Evolutionary conservation across 37 sponge, comb jelly and placozoan species (phyloP), one percentile per base, ranked within the genome.

Genomic region (Cliona cf. orientalis): DNA sequence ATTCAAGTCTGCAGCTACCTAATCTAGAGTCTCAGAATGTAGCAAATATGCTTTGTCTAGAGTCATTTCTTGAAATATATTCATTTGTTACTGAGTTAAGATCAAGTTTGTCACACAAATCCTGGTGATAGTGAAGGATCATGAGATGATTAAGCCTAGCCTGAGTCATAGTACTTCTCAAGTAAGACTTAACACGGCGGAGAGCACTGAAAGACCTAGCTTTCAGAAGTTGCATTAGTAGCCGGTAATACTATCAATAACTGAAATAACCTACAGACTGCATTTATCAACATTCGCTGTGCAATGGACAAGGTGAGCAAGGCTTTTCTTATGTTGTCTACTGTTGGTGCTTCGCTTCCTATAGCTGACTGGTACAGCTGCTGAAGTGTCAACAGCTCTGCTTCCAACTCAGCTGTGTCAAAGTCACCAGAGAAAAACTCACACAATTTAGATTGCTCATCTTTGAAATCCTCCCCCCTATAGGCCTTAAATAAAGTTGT

Each of bases 161-260:
- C 73, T 94, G 90, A 5, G 84, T 58, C 94, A 93, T 93, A 28
- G 80, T 93, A 77, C 82, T 82, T 56, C 87, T 86, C 41, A 93
- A 64, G 63, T 89, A 86, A 17, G 80, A 64, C 64, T 90, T 94
- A 40, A 90, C 80, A 2, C 83, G 38, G 19, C 80, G n/a, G 25
- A 95, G 78, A 46, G 95, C 91, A 91, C 86, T 85, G 63, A 90
- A 90, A 32, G 91, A 87, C n/a, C n/a, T n/a, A n/a, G n/a, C n/a
- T 46, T 67, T 94, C 86, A 38, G 84, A 92, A 38, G 87, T 86
- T 40, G 75, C 55, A 71, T 91, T 93, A 7, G 81, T 90, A 22
- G 94, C 85, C 25, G 87, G 94, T 31, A 90, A 37, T 22, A 86
- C 69, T 59, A 90, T n/a, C 37, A 93, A 59, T 45, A 93, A 67